Percentiles rank a stretch among this genome's conserved stretches.
These are phyloP conservation scores for Cossypha niveicapilla DNA, from an alignment of 2,797 vertebrate genomes.

Conservation along the genomic window DNA sequence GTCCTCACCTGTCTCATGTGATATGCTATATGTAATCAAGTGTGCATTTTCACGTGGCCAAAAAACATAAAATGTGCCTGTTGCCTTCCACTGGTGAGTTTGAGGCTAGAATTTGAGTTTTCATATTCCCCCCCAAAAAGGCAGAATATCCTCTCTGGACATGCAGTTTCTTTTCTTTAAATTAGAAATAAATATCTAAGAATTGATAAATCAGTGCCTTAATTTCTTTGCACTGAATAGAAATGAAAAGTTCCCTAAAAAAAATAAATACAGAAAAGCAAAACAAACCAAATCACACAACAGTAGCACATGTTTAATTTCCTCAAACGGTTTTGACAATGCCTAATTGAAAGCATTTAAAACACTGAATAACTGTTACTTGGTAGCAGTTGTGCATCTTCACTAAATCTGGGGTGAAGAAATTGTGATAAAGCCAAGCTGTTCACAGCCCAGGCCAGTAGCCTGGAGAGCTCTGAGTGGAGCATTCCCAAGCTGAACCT, in stretches of 20 bases:
- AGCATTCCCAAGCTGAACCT: neutral
- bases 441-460: neutral
- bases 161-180: neutral
- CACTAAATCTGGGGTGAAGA: neutral
- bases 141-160: neutral
- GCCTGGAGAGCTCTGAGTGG: neutral
- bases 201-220: neutral
- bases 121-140: rapidly evolving
- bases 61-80: neutral
- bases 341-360: neutral
- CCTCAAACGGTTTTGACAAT: neutral
- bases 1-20: neutral
- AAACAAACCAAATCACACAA: neutral
- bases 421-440: neutral
- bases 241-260: neutral
- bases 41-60: neutral
- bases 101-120: neutral
- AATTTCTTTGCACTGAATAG: neutral
- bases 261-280: neutral
- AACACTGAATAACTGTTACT: neutral
- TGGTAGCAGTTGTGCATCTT: neutral
- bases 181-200: neutral
- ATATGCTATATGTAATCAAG: rapidly evolving
- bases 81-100: neutral
- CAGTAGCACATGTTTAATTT: neutral